Evolutionary conservation across 1,140 invertebrate species (phyloP), one percentile per base, ranked within the genome.

Genomic region (Drosophila bocki): DNA sequence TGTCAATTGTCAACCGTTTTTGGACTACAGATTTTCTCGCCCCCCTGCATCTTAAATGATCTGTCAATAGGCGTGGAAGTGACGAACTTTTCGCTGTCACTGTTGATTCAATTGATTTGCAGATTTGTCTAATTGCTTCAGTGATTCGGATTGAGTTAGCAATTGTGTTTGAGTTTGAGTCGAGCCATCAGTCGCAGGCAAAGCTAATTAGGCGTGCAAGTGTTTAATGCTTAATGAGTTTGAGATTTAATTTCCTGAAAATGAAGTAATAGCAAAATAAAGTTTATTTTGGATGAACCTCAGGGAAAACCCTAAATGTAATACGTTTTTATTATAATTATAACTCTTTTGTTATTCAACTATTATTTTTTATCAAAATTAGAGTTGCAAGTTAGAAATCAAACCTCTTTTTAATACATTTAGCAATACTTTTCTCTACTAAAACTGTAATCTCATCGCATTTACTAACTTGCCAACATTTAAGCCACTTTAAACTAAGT

Each of bases 61-160:
- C 58, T 44, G 44, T 42, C 67, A 50, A 41, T 26, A n/a, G 19
- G 53, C 53, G 35, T 33, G 45, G 32, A 44, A 54, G 44, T 63
- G 62, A 67, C 47, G 37, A 72, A 72, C 51, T 71, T 71, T 48
- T 33, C 37, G 53, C 53, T 11, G 35, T 22, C 35, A 41, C 41
- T 72, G 69, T 72, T 60, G 70, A 72, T 51, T 72, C 39, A 72
- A 72, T 72, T 72, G 70, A 74, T 74, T 74, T 72, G 45, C 54
- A 51, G 45, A 72, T 60, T 22, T 72, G 22, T 37, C 45, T 74
- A 74, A 74, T 74, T 69, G 63, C 63, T 19, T 35, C 19, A 33
- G n/a, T 22, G 63, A 69, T 53, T 68, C 26, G 67, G 7, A 13
- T 15, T 60, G 37, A 47, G 33, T 35, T 59, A 35, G 44, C 11